Evolutionary conservation across 2,113 vertebrate genomes (phyloP), one percentile per base, ranked within the genome.

Genomic region (Cervus canadensis): DNA sequence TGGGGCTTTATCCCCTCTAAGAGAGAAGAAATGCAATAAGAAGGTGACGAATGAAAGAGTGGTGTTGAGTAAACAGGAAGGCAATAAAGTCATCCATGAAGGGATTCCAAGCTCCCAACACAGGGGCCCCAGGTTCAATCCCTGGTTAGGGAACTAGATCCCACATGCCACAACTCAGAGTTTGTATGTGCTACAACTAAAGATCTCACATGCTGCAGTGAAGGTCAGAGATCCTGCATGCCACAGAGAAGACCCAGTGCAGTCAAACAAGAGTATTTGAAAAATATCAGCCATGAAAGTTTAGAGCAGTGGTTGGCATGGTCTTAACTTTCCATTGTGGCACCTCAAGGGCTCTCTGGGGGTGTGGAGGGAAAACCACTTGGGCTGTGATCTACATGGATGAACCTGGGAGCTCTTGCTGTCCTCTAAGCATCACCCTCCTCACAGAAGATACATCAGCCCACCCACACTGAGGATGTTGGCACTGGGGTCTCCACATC

Each of bases 391-490:
- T 11, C 67, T 25, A 13, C 36, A 54, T 5, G 43, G 17, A 45
- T 15, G 57, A 71, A 16, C 23, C 23, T 52, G 12, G 10, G 28
- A 30, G 21, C 84, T 52, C 1, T 33, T 48, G 2, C 1, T 0
- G 40, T 16, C 15, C 33, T 14, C 6, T 16, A 36, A 50, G 13
- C 5, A 0, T 8, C 12, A 36, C 30, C 28, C 23, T 28, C 3
- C 13, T 28, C 7, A 25, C 0, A 16, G 1, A 16, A 40, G 23
- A 14, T 5, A 2, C 1, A 0, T 36, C 43, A 7, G 3, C 52
- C 56, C n/a, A 0, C 8, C 16, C 21, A 10, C 9, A 1, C 52
- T 1, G 15, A 56, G 54, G 64, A 23, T 0, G 0, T 2, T 15
- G 4, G 43, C 40, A 1, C 7, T 6, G 10, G 11, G 14, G 2